These are phyloP conservation scores for Arctopsyche grandis DNA, from an alignment of 1,140 invertebrate species.

Conservation along the genomic window DNA sequence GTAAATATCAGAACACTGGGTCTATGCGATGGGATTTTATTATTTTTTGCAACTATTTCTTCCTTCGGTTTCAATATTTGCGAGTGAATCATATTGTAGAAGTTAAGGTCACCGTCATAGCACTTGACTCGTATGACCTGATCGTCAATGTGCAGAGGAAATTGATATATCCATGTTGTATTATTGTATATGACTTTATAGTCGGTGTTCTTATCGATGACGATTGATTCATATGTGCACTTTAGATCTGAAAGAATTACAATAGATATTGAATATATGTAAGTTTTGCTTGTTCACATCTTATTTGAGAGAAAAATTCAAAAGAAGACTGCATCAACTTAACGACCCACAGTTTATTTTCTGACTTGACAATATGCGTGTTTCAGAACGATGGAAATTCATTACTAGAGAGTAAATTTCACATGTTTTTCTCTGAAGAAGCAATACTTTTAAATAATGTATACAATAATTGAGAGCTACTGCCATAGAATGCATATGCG, in stretches of 20 bases:
- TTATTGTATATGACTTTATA: slow-evolving; percentile 44
- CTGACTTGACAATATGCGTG: too few species aligned
- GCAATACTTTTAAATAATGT: too few species aligned
- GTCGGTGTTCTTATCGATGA: slow-evolving; percentile 26
- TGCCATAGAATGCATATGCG: too few species aligned
- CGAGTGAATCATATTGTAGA: slow-evolving; percentile 51
- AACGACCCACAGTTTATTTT: too few species aligned
- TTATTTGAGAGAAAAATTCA: too few species aligned
- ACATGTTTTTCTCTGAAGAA: too few species aligned
- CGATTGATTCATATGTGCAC: slow-evolving; percentile 44
- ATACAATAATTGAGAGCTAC: too few species aligned
- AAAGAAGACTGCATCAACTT: too few species aligned
- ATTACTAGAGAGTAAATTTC: too few species aligned
- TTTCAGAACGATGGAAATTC: too few species aligned
- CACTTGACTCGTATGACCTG: slow-evolving; percentile 46
- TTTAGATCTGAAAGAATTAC: slow-evolving; percentile 49
- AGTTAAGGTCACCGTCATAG: not conserved
- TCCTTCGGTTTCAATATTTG: slow-evolving; percentile 36
- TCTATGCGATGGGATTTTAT: slow-evolving; percentile 34
- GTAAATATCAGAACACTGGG: slow-evolving; percentile 51
- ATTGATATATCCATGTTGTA: not conserved
- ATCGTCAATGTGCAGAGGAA: slow-evolving; percentile 38
- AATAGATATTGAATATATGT: slow-evolving; percentile 18
- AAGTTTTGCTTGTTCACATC: too few species aligned
- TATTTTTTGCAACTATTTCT: slow-evolving; percentile 32